A percentile compares a stretch with the other conserved stretches of the same genome.
Conservation (phyloP, 2,888 invertebrate species). For the Pterostichus niger region DNA sequence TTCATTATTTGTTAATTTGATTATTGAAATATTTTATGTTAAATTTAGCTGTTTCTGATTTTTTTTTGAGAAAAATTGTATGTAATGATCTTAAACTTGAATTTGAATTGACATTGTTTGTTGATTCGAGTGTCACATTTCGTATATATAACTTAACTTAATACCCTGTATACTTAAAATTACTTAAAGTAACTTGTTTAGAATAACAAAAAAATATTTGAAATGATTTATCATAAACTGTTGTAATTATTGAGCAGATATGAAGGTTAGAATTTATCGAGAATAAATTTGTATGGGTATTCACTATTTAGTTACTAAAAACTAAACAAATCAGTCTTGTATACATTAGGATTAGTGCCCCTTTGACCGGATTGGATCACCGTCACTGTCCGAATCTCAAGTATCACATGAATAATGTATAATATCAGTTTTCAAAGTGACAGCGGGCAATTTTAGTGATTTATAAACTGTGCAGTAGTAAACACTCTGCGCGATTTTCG, state of each 20-base stretch:
- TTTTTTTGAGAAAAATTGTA: constrained; percentile 40
- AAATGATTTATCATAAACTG: neutral
- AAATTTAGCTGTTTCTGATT: too few species aligned
- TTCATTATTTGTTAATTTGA: neutral
- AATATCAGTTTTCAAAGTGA: constrained; percentile 70
- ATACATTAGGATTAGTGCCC: neutral
- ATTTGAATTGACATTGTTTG: too few species aligned
- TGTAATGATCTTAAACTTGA: neutral
- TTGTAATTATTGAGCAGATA: too few species aligned
- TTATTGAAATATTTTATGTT: neutral
- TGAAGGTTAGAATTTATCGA: neutral
- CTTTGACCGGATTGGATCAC: neutral
- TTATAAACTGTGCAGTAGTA: constrained; percentile 68
- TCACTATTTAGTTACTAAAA: neutral
- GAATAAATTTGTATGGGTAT: neutral
- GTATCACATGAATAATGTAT: constrained; percentile 70
- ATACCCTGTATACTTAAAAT: too few species aligned
- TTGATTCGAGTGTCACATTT: neutral
- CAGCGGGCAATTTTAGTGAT: constrained; percentile 70
- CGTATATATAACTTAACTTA: neutral
- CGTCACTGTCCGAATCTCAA: constrained; percentile 69
- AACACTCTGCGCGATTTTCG: constrained; percentile 33
- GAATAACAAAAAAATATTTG: too few species aligned
- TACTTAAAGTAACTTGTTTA: too few species aligned
- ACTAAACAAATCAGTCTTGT: constrained; percentile 44